phyloP scores from a whole-genome alignment of 2,797 vertebrate genomes.

The Microhierax caerulescens region DNA sequence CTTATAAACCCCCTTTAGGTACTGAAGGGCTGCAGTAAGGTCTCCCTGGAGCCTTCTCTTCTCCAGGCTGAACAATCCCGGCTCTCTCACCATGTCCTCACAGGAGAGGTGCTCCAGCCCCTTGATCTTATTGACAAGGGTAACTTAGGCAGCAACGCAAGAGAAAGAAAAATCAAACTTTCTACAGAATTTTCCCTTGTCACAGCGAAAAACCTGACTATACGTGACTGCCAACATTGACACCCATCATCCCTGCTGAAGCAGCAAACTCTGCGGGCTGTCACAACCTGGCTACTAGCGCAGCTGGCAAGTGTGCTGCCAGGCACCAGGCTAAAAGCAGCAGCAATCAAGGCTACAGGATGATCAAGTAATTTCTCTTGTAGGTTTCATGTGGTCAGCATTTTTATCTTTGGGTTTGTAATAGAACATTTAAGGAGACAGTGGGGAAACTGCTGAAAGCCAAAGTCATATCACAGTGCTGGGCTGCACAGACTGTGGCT shows the following conservation, averaged over 20 bases:
- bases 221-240: neutral
- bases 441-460: neutral
- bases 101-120: neutral
- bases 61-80: neutral
- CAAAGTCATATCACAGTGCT: neutral
- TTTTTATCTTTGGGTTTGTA: neutral
- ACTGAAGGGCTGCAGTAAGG: neutral
- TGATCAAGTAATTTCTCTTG: neutral
- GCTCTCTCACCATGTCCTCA: neutral
- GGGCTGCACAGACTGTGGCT: neutral
- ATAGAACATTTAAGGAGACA: neutral
- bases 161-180: neutral
- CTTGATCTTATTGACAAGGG: neutral
- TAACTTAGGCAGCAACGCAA: neutral
- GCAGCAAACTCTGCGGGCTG: neutral
- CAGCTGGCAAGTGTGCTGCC: neutral
- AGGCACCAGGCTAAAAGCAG: neutral
- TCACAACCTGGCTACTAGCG: neutral
- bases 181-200: neutral
- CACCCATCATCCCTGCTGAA: neutral
- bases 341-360: neutral
- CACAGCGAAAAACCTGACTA: neutral
- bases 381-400: neutral
- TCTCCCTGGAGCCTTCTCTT: rapidly evolving
- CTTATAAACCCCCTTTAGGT: neutral